Conservation (phyloP, 1,140 invertebrate genomes). For the Branchinecta lynchi region DNA sequence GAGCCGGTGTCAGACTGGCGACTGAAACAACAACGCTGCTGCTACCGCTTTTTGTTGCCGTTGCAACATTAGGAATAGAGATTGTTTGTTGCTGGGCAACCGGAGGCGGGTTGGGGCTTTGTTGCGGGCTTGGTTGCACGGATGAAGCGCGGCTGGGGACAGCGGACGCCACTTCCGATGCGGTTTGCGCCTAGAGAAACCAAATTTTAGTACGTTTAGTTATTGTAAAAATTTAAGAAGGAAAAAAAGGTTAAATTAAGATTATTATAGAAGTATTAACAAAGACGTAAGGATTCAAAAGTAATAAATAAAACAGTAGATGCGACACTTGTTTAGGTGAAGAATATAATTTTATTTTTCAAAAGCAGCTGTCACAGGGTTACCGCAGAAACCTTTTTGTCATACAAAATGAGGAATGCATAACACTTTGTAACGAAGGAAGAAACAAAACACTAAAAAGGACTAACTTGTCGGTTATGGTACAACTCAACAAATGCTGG, state of each 20-base stretch:
- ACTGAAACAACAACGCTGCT: constrained; percentile 29
- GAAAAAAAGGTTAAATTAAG: neutral
- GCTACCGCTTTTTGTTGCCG: neutral
- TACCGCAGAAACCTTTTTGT: too few species aligned
- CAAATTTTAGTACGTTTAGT: neutral
- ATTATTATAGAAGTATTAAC: neutral
- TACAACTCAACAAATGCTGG: too few species aligned
- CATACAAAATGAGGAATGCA: too few species aligned
- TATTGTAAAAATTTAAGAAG: neutral
- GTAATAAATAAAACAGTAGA: neutral
- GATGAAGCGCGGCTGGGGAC: constrained; percentile 16
- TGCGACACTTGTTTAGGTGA: too few species aligned
- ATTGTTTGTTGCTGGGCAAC: neutral
- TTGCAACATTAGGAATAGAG: neutral
- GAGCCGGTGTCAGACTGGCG: constrained; percentile 28
- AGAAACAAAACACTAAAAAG: too few species aligned
- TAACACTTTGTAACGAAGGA: too few species aligned
- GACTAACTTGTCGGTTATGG: too few species aligned
- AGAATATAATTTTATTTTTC: too few species aligned
- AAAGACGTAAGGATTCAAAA: neutral
- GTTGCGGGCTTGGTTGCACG: constrained; percentile 20
- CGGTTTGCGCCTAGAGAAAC: constrained; percentile 19
- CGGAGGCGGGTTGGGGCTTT: constrained; percentile 15
- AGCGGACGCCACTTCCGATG: constrained; percentile 20
- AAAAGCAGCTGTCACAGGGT: too few species aligned